phyloP scores from a whole-genome alignment of 2,888 invertebrate species.

The Proisotoma minuta region DNA sequence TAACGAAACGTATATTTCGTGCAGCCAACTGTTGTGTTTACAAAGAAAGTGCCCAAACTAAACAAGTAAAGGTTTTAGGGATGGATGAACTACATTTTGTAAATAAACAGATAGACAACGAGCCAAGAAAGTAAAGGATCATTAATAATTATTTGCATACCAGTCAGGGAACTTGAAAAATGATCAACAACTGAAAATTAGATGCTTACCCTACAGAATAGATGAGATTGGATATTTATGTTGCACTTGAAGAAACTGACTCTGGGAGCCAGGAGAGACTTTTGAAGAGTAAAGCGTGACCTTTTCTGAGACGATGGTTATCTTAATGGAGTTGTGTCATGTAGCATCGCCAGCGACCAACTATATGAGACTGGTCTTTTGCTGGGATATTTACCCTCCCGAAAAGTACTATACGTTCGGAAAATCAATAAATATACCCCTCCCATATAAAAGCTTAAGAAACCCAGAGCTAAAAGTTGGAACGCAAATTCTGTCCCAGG shows the following conservation, averaged over 20 bases:
- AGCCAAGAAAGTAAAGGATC: no score
- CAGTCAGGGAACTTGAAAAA: no score
- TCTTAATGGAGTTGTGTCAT: slow-evolving; percentile 6
- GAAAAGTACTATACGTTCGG: slow-evolving; percentile 7
- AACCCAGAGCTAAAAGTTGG: background rate
- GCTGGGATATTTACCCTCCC: background rate
- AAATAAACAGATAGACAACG: no score
- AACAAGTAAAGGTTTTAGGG: no score
- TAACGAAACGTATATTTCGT: no score
- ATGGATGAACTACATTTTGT: no score
- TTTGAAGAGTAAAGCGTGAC: slow-evolving; percentile 8
- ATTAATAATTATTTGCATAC: no score
- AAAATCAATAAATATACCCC: slow-evolving; percentile 19
- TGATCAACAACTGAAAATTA: no score
- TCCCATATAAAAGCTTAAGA: background rate
- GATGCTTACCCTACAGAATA: no score
- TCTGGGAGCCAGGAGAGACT: background rate
- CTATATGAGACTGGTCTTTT: slow-evolving; percentile 3
- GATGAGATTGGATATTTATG: no score
- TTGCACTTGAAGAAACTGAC: slow-evolving; percentile 2
- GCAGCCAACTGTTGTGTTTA: no score
- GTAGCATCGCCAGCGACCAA: background rate
- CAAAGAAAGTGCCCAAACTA: no score
- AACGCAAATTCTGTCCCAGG: slow-evolving; percentile 6
- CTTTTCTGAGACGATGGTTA: slow-evolving; percentile 14